A percentile compares a stretch with the other conserved stretches of the same genome.
Evolutionary conservation across 2,113 vertebrate genomes (phyloP).

Genomic region (Psettodes erumei): DNA sequence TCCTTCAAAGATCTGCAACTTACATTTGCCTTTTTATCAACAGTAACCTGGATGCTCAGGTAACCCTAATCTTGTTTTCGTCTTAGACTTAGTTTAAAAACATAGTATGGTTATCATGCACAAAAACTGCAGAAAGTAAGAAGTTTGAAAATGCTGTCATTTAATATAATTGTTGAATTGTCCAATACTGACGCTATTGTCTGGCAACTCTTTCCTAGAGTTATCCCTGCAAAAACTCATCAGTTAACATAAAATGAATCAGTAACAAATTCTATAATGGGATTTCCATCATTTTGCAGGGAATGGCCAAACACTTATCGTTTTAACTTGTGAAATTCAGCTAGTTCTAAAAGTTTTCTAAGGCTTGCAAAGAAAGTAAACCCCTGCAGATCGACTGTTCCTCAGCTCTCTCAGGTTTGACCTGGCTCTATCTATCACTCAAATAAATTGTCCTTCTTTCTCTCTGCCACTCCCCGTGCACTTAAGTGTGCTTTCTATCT

Average conservation of each 20-base stretch:
- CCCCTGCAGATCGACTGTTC: constrained; percentile 15
- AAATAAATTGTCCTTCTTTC: constrained; percentile 21
- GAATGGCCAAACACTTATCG: background rate
- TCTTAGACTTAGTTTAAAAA: no score
- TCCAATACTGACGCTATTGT: background rate
- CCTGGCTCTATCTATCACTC: constrained; percentile 4
- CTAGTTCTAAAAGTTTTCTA: background rate
- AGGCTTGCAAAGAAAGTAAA: background rate
- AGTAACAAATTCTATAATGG: no score
- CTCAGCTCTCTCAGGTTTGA: constrained; percentile 10
- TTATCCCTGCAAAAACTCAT: background rate
- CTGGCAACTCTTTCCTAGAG: no score
- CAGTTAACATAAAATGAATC: no score
- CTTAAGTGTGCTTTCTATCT: constrained; percentile 28
- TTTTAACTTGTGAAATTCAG: background rate
- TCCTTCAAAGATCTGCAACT: background rate
- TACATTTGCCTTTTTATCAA: background rate
- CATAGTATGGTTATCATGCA: no score
- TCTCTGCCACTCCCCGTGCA: constrained; percentile 20
- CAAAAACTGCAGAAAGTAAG: background rate
- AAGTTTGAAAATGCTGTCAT: background rate
- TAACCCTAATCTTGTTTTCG: no score
- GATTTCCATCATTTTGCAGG: no score
- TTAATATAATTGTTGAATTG: background rate
- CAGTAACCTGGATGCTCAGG: background rate